Base-by-base conservation (phyloP, 2,888 invertebrate genomes). In the Amphipoea lucens region DNA sequence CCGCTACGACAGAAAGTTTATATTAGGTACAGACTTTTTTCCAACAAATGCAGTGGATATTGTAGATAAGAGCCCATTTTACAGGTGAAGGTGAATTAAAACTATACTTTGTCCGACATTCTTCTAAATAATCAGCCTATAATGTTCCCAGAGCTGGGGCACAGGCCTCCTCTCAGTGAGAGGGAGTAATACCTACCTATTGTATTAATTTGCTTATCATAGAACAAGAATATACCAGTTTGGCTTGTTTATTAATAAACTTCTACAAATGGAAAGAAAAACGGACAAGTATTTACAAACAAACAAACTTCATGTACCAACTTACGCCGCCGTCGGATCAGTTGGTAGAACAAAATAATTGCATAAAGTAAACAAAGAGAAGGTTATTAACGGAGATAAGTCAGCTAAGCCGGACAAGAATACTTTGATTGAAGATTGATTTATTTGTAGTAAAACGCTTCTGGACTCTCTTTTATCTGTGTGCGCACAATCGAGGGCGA, bases 381-480 rank as follows among this genome's bases (percentile, higher is more conserved):
- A 88, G 85, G 81, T 87, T 87, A 87, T 81, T 79, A 75, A 69
- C 51, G 70, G 82, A 83, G 88, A 91, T 88, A 90, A 91, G 89
- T 79, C 89, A 81, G 85, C 87, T 93, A 92, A 94, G 94, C 93
- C 91, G 86, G 85, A 90, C 88, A 89, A 87, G 88, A 91, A 86
- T 92, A 91, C 92, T 92, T 93, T 92, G 93, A 94, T 94, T 92
- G 93, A 92, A 94, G 93, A 94, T 94, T 94, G 92, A 95, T 94
- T 95, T 93, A 93, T 94, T 94, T 94, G 91, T 94, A 94, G 95
- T 94, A 94, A 95, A 96, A 93, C 91, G 92, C 90, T 93, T 92
- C 90, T 91, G 92, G 92, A 90, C 90, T 94, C 89, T 91, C 94
- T 92, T 95, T 96, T 96, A 96, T 96, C 96, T 96, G 91, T 93